Percentiles rank a stretch among this genome's conserved stretches.
These are phyloP conservation scores for Anastatus disparis DNA, from an alignment of 1,140 invertebrate species.

Conservation along the genomic window DNA sequence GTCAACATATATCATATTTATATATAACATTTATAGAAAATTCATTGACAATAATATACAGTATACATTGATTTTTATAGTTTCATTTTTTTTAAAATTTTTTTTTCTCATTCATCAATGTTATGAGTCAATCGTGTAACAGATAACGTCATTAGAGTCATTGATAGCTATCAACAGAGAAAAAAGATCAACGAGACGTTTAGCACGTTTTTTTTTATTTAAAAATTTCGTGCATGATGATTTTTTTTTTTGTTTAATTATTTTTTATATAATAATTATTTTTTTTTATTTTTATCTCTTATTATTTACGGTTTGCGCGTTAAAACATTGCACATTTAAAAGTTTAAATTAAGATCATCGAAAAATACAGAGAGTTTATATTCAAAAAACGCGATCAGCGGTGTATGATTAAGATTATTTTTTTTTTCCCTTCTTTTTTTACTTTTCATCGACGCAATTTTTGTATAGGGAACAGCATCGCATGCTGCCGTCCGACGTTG, in stretches of 20 bases:
- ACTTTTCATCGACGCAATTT: conserved; percentile 2
- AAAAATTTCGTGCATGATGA: neutral
- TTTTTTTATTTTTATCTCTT: conserved; percentile 12
- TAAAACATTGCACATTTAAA: conserved; percentile 43
- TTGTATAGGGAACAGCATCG: conserved; percentile 14
- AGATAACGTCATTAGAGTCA: conserved; percentile 49
- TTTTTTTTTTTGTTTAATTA: neutral
- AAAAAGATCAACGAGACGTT: conserved; percentile 17
- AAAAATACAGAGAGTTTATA: conserved; percentile 31
- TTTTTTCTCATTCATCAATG: conserved; percentile 53
- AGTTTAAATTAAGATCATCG: conserved; percentile 18
- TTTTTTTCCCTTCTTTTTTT: conserved; percentile 18
- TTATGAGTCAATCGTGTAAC: conserved; percentile 60
- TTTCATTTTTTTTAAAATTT: conserved; percentile 48
- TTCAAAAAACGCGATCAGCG: conserved; percentile 5
- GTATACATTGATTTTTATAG: conserved; percentile 57
- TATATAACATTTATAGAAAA: conserved; percentile 67
- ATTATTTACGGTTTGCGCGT: conserved; percentile 18
- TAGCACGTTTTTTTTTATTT: conserved; percentile 1
- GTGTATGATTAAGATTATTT: neutral
- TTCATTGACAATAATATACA: conserved; percentile 57
- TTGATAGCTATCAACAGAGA: conserved; percentile 47
- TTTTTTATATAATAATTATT: conserved; percentile 8
- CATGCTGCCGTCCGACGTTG: conserved; percentile 7
- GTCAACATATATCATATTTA: conserved; percentile 25